Percentiles rank a stretch among this genome's conserved stretches.
Evolutionary conservation across 2,888 invertebrate genomes (phyloP).

Genomic region (Blastobasis lacticolella): DNA sequence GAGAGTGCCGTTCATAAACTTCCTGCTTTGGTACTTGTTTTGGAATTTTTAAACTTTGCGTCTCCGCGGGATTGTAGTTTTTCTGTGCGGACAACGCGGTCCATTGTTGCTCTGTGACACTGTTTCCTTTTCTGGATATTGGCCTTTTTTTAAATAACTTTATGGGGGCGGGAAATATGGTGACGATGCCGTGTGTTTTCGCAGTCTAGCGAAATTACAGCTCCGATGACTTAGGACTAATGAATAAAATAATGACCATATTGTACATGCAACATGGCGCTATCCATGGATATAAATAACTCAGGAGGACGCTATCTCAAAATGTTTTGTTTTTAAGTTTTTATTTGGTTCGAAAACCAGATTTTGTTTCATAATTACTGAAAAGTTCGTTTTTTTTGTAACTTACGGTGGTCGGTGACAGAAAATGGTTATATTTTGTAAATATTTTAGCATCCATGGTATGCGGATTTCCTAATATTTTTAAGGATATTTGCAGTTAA

Average conservation of each 20-base stretch:
- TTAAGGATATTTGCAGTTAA: no score
- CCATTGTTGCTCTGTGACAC: background rate
- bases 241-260: background rate
- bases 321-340: no score
- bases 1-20: constrained; percentile 7
- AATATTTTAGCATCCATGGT: no score
- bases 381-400: no score
- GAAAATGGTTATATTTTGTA: no score
- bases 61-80: constrained; percentile 6
- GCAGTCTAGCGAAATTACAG: background rate
- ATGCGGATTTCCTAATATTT: no score
- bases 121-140: background rate
- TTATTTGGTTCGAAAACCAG: no score
- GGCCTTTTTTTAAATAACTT: background rate
- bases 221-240: background rate
- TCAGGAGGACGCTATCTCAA: no score
- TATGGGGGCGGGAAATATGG: background rate
- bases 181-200: background rate
- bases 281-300: background rate
- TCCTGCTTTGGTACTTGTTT: constrained; percentile 1
- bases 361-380: no score
- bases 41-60: constrained; percentile 9
- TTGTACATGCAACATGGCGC: background rate
- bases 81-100: constrained; percentile 2
- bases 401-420: no score